Evolutionary conservation across 2,888 invertebrate species (phyloP), one percentile per base, ranked within the genome.

Genomic region (Morinoia aosen): DNA sequence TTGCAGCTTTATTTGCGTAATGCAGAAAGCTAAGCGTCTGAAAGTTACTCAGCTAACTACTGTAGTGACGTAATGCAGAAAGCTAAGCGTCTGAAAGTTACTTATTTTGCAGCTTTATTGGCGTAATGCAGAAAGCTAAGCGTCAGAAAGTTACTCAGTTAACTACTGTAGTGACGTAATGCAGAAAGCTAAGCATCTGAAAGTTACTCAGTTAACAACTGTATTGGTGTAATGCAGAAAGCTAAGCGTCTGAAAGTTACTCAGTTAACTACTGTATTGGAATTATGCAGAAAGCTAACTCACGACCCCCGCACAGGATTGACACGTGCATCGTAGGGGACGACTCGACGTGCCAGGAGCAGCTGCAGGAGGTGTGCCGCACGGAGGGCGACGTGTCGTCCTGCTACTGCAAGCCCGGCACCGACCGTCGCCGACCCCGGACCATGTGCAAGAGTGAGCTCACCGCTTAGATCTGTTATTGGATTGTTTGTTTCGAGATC

Each of bases 261-360:
- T 48, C 2, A 48, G 5, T 48, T 48, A 48, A 48, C 48, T 4
- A 48, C 48, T 48, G 48, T 48, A 48, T 48, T 48, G 48, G 5
- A 2, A 5, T 48, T 4, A 48, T 48, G 48, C 48, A 48, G 48
- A 48, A 48, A 48, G 48, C 48, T 48, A 48, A 33, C 25, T 33
- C 76, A 76, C 76, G 19, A 25, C 39, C 19, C 40, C 25, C 12
- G 11, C 39, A 39, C 97, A 97, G 99, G 97, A 99, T 99, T 96
- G 99, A 99, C 97, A 99, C 99, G 0, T 99, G 99, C 97, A 99
- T 99, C 48, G 99, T 99, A 0, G 99, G 99, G 0, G 99, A 99
- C 97, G 98, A 99, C 97, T 98, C 98, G 0, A 99, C 99, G 0
- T 99, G 99, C 97, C 99, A 99, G 97, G 98, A 98, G 95, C 98